A percentile compares a stretch with the other conserved stretches of the same genome.
phyloP scores from a whole-genome alignment of 2,888 invertebrate genomes.

The Eupithecia tripunctaria region DNA sequence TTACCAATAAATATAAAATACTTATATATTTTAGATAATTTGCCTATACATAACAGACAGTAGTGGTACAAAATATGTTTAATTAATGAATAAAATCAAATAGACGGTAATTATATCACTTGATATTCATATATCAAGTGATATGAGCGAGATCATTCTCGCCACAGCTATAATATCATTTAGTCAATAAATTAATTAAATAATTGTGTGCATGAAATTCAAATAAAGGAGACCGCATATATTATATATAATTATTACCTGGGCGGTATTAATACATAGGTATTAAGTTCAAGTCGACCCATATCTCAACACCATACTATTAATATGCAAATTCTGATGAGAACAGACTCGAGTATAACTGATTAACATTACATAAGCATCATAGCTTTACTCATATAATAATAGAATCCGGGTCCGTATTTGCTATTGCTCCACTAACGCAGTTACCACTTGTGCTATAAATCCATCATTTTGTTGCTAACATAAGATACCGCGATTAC shows the following conservation, averaged over 20 bases:
- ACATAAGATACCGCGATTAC: too few relatives aligned
- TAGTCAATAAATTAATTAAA: neutral
- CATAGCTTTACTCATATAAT: neutral
- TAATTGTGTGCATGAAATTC: neutral
- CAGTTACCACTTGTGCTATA: neutral
- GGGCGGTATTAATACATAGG: neutral
- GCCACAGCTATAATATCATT: too few relatives aligned
- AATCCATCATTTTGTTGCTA: too few relatives aligned
- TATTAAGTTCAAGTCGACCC: neutral
- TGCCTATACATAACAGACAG: too few relatives aligned
- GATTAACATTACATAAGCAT: conserved; percentile 32
- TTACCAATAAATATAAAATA: too few relatives aligned
- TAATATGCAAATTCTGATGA: conserved; percentile 32
- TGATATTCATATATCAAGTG: too few relatives aligned
- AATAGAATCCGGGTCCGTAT: neutral
- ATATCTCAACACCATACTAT: conserved; percentile 11
- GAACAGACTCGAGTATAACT: conserved; percentile 17
- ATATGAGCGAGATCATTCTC: too few relatives aligned
- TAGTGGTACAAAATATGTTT: too few relatives aligned
- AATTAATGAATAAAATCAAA: too few relatives aligned
- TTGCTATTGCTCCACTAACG: neutral
- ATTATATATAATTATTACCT: neutral
- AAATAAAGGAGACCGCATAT: neutral
- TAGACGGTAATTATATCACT: too few relatives aligned
- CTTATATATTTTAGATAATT: too few relatives aligned